Base-by-base conservation (phyloP, 2,113 vertebrate genomes). In the Podarcis muralis region DNA sequence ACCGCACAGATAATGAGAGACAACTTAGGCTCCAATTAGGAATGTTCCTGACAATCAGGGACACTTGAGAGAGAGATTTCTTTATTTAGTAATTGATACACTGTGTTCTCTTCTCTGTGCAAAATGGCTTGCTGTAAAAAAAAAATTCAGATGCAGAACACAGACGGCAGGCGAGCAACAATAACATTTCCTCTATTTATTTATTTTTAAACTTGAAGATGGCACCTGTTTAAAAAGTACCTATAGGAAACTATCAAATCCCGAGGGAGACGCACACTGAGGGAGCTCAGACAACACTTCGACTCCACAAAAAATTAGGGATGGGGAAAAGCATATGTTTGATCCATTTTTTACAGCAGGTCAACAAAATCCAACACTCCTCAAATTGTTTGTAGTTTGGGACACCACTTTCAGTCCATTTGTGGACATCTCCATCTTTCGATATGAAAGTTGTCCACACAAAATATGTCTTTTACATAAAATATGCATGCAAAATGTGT, bases 21-120 rank as follows among this genome's bases (percentile, higher is more conserved):
- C 35, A 66, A 77, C 84, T 65, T 77, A 77, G 84, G 35, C 40
- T 86, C 84, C 84, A 77, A 77, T 86, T 76, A 86, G 72, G 84
- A 40, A 43, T 86, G 53, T 76, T 86, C 25, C 69, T 86, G 84
- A 85, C 71, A 76, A 77, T 86, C 74, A 77, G 72, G 27, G 84
- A 75, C n/a, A 65, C 72, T 32, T 30, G 74, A 77, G 74, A 77
- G 74, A 77, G 72, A 77, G 57, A 40, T 40, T 43, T 43, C 84
- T 65, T 65, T 85, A 35, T 77, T 86, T 66, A n/a, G 84, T n/a
- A 77, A 77, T 43, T 40, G 84, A 78, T n/a, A 30, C 16, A 12
- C 35, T 66, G 13, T 18, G 15, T 78, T 43, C 16, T n/a, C 59
- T 16, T 43, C 59, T 66, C 84, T 78, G 35, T 48, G 77, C 74